phyloP scores from a whole-genome alignment of 2,113 vertebrate genomes.

The Rhinoptilus africanus region DNA sequence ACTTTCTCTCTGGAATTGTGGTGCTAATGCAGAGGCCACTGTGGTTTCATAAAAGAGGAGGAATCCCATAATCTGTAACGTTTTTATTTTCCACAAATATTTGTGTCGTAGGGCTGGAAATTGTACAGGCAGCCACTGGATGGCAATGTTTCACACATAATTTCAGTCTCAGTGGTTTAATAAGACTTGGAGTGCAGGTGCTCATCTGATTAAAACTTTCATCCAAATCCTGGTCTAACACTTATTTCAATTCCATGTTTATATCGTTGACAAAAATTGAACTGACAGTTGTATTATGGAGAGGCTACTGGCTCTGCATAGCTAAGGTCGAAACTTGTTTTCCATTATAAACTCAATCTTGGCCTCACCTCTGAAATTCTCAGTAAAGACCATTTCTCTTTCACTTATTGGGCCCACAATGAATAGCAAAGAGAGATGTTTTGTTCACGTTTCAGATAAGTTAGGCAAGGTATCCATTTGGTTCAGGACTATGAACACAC shows the following conservation, averaged over 20 bases:
- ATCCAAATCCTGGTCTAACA: conserved; percentile 50
- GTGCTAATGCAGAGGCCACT: not conserved
- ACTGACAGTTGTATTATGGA: conserved; percentile 61
- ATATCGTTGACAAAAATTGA: conserved; percentile 57
- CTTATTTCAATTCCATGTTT: conserved; percentile 61
- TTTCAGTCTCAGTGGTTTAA: not conserved
- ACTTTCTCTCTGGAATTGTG: not conserved
- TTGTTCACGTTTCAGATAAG: not conserved
- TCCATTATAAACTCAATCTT: conserved; percentile 47
- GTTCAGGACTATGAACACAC: not conserved
- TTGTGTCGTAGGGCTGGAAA: not conserved
- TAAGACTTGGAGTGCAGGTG: conserved; percentile 30
- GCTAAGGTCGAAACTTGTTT: conserved; percentile 47
- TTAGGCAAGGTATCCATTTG: not conserved
- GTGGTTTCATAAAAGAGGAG: not conserved
- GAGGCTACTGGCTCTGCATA: conserved; percentile 49
- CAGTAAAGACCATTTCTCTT: conserved; percentile 15
- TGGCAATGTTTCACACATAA: conserved; percentile 66
- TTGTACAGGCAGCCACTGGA: conserved; percentile 36
- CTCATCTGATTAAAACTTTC: conserved; percentile 63
- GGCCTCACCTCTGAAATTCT: conserved; percentile 32
- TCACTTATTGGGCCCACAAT: not conserved
- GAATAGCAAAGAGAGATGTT: not conserved
- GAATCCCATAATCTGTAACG: not conserved
- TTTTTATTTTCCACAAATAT: not conserved